Conservation (phyloP, 1,140 invertebrate species). For the Stegodyphus dumicola region DNA sequence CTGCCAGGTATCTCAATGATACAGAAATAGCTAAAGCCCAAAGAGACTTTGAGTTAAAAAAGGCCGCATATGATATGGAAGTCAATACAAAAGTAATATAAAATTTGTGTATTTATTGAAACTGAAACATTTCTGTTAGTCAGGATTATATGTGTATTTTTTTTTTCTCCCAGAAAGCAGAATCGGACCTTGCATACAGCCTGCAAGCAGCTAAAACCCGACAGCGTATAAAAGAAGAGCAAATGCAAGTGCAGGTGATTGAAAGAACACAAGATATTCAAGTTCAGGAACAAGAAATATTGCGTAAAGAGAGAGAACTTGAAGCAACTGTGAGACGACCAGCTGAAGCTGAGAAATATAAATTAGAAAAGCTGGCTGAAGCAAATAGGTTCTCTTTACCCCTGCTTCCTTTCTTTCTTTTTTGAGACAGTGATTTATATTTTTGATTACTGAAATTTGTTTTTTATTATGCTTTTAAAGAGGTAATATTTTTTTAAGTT, state of each 20-base stretch:
- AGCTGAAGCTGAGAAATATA: conserved; percentile 71
- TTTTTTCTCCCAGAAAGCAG: conserved; percentile 69
- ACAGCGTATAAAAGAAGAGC: conserved; percentile 71
- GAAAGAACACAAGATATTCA: conserved; percentile 70
- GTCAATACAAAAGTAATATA: conserved; percentile 85
- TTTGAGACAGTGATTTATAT: too few species aligned
- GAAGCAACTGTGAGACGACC: conserved; percentile 70
- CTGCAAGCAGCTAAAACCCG: conserved; percentile 71
- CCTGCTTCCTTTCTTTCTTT: too few species aligned
- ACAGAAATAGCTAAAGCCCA: conserved; percentile 97
- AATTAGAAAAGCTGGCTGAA: conserved; percentile 92
- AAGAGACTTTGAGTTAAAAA: conserved; percentile 96
- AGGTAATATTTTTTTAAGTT: too few species aligned
- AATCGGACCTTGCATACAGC: conserved; percentile 70
- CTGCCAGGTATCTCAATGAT: conserved; percentile 82
- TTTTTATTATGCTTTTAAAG: too few species aligned
- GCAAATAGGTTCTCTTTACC: conserved; percentile 74
- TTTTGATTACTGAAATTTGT: too few species aligned
- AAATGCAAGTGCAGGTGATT: conserved; percentile 70
- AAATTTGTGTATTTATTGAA: neutral
- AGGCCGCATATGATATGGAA: conserved; percentile 96
- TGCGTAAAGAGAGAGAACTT: conserved; percentile 67
- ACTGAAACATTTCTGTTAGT: neutral
- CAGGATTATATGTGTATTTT: neutral
- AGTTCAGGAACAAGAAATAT: conserved; percentile 67